Base-by-base conservation (phyloP, 2,797 vertebrate species). In the Petrocephalus schoutedeni region DNA sequence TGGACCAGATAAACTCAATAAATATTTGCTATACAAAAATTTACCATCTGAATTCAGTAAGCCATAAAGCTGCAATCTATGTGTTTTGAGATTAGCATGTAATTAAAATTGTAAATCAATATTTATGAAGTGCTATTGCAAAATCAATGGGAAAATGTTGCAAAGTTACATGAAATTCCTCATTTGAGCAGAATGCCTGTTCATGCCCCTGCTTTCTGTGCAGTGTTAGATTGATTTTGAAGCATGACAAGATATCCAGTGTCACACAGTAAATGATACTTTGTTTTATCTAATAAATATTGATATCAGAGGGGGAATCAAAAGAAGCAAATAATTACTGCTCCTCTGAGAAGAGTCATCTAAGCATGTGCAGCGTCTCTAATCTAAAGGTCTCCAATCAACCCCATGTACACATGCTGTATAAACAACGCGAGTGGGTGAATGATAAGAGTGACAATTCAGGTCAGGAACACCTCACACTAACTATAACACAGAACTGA, bases 21-120 rank as follows among this genome's bases (percentile, higher is more conserved):
- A 95, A 95, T 95, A 95, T 94, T 94, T 95, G 94, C 94, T 93
- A 93, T 91, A 91, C 94, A 94, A 93, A 94, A 95, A 95, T 96
- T 94, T 95, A 95, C 94, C 95, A 95, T 95, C 95, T 94, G 93
- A 94, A 94, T 94, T 93, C 94, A 91, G 93, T 92, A 91, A 93
- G 94, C 94, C 94, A 94, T 95, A 95, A 95, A 95, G 87, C 92
- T 92, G 92, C 89, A 90, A 92, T 92, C 92, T 93, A 90, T 93
- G 93, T 94, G 93, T 92, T 94, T 94, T 92, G 91, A 92, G 94
- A 95, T 94, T 95, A 94, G 93, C 92, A 93, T 93, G 93, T 92
- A 94, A 95, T 95, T 95, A 94, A 95, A 95, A 94, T 92, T 91
- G 92, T 92, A 95, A 94, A 95, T 96, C 95, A 95, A 95, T 95